phyloP scores from a whole-genome alignment of 1,140 invertebrate genomes.

The Parapsyche elsis region DNA sequence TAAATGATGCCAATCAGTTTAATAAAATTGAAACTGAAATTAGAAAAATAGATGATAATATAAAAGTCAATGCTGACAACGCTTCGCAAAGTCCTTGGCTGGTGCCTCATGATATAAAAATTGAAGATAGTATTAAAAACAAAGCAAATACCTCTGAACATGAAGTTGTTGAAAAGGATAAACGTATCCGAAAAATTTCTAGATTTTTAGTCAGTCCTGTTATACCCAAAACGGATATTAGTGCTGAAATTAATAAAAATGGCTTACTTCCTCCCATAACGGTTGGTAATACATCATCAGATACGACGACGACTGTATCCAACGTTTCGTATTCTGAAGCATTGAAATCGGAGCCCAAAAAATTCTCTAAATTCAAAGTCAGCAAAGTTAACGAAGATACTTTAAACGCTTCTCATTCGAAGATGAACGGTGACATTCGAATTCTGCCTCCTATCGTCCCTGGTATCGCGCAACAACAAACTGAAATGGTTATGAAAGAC shows the following conservation, averaged over 20 bases:
- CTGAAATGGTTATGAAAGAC: background rate
- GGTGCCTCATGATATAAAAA: background rate
- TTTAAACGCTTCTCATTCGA: conserved; percentile 42
- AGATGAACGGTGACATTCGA: conserved; percentile 48
- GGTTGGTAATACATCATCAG: background rate
- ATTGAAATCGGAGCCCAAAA: conserved; percentile 45
- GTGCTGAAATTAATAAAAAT: background rate
- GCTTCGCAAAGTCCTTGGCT: background rate
- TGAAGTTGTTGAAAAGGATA: conserved; percentile 25
- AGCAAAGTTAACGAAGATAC: conserved; percentile 52
- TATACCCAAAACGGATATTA: conserved; percentile 58
- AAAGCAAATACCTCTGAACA: background rate
- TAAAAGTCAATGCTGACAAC: conserved; percentile 5
- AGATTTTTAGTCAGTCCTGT: conserved; percentile 84
- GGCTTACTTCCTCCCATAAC: background rate
- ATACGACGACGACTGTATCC: background rate
- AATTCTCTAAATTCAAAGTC: conserved; percentile 54
- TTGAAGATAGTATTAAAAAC: background rate
- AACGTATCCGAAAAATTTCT: conserved; percentile 77
- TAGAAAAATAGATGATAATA: conserved; percentile 1
- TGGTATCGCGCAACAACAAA: background rate
- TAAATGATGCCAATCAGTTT: conserved; percentile 32
- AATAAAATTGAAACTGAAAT: conserved; percentile 28
- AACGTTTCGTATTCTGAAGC: conserved; percentile 37
- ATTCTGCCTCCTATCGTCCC: background rate